phyloP scores from a whole-genome alignment of 2,888 invertebrate species.

The Pterostichus niger region DNA sequence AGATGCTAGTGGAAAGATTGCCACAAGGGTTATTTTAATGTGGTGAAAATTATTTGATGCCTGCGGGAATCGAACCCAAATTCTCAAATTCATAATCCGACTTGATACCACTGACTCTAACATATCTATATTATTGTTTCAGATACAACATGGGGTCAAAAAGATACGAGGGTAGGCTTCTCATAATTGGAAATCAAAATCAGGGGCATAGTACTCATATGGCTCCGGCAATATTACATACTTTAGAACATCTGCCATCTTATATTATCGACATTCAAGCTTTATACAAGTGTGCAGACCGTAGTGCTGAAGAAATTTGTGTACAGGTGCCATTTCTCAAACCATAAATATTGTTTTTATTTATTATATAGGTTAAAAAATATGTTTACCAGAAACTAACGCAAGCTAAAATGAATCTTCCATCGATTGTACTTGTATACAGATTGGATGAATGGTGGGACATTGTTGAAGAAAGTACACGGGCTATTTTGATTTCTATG shows the following conservation, averaged over 20 bases:
- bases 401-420: conserved; percentile 72
- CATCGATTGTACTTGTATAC: conserved; percentile 74
- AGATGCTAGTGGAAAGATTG: no score
- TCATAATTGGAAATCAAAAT: conserved; percentile 72
- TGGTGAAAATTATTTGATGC: no score
- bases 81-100: no score
- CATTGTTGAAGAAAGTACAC: conserved; percentile 72
- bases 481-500: conserved; percentile 72
- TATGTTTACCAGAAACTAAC: conserved; percentile 69
- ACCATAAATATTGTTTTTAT: neutral
- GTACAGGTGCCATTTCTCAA: conserved; percentile 64
- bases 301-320: conserved; percentile 78
- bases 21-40: no score
- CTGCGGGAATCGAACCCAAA: no score
- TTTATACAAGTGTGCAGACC: conserved; percentile 70
- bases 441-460: conserved; percentile 75
- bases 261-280: conserved; percentile 76
- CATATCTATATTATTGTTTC: no score
- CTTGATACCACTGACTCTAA: no score
- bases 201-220: conserved; percentile 82
- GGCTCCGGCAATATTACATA: conserved; percentile 81
- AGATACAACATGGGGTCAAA: conserved; percentile 72
- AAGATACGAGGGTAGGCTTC: conserved; percentile 74
- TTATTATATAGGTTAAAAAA: neutral
- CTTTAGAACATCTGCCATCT: conserved; percentile 78